These are phyloP conservation scores for Dysidea cf. avara DNA, from an alignment of 37 sponge, comb jelly and placozoan genomes.

Conservation along the genomic window DNA sequence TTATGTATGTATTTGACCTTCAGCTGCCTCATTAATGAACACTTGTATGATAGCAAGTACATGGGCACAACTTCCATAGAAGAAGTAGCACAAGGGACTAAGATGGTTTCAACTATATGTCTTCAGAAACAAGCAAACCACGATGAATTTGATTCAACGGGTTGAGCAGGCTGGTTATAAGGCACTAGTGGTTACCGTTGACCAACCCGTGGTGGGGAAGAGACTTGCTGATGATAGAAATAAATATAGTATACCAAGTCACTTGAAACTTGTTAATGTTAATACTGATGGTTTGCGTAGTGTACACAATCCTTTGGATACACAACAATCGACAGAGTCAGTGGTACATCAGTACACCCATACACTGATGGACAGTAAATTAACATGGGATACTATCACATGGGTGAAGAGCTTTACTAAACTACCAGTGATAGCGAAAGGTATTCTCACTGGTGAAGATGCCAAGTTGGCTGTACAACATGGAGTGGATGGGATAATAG, in stretches of 20 bases:
- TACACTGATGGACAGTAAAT: no score
- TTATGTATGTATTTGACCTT: no score
- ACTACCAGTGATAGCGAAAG: no score
- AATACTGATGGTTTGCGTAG: no score
- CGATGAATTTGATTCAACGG: constrained; percentile 43
- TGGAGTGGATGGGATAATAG: no score
- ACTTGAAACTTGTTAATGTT: constrained; percentile 74
- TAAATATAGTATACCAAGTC: constrained; percentile 61
- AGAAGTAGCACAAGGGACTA: constrained; percentile 68
- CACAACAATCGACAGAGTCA: no score
- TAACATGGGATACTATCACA: no score
- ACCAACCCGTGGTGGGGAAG: constrained; percentile 64
- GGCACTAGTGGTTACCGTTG: constrained; percentile 82
- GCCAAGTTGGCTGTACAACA: no score
- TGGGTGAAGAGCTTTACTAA: no score
- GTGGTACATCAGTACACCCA: no score
- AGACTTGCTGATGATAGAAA: constrained; percentile 49
- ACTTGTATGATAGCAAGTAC: constrained; percentile 55
- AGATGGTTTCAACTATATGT: constrained; percentile 91
- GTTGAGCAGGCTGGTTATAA: constrained; percentile 79
- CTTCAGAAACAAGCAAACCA: constrained; percentile 48
- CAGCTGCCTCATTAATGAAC: constrained; percentile 14
- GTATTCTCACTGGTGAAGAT: no score
- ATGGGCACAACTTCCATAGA: constrained; percentile 47
- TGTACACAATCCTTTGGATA: no score